These are phyloP conservation scores for Pristionchus pacificus DNA, from an alignment of 1,140 invertebrate species.

Conservation along the genomic window DNA sequence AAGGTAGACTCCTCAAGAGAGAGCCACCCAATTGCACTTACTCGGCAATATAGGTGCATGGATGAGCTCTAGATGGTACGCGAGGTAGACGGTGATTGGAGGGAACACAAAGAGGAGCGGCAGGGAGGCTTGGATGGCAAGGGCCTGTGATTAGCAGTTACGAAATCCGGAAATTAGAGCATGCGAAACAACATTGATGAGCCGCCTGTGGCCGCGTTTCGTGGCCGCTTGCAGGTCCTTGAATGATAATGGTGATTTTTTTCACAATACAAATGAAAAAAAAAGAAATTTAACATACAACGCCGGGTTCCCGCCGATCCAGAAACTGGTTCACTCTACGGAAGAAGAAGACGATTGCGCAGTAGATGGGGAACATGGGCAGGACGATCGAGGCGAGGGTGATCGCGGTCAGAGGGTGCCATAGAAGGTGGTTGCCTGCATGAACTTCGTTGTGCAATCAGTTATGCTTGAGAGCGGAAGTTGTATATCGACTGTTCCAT, in stretches of 20 bases:
- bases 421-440: constrained; percentile 27
- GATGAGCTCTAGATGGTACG: too few species aligned
- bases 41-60: too few species aligned
- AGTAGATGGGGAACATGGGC: constrained; percentile 33
- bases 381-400: constrained; percentile 29
- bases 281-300: background rate
- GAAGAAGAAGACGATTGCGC: constrained; percentile 22
- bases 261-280: background rate
- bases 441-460: background rate
- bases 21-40: too few species aligned
- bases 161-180: too few species aligned
- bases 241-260: background rate
- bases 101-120: too few species aligned
- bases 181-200: background rate
- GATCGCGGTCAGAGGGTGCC: constrained; percentile 17
- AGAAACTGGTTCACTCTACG: background rate
- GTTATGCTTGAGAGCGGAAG: too few species aligned
- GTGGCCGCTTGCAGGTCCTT: background rate
- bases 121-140: too few species aligned
- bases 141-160: too few species aligned
- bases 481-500: too few species aligned
- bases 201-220: background rate
- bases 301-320: background rate
- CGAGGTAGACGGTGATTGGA: too few species aligned
- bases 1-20: too few species aligned